Conservation (phyloP, 2,888 invertebrate species). For the Tromatobia lineatoria region DNA sequence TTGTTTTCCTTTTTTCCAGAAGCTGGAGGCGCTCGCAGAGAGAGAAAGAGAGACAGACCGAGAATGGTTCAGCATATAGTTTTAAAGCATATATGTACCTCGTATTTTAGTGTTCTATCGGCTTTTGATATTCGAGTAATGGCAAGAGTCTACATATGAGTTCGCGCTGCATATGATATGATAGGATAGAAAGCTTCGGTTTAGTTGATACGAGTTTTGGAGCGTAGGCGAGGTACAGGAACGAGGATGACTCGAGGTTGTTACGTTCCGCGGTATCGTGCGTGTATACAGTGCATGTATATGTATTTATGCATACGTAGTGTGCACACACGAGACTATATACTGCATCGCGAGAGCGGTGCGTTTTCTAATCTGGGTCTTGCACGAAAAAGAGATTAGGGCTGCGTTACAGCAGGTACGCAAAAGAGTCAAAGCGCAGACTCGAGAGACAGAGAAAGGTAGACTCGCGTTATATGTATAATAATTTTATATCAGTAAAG, state of each 20-base stretch:
- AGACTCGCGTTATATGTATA: slow-evolving; percentile 12
- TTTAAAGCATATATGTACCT: neutral
- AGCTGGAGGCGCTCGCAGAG: neutral
- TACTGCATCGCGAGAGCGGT: slow-evolving; percentile 58
- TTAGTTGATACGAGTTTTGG: slow-evolving; percentile 22
- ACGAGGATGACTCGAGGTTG: slow-evolving; percentile 46
- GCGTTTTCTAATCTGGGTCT: slow-evolving; percentile 46
- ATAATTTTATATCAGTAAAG: too few species aligned
- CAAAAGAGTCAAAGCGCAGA: too few species aligned
- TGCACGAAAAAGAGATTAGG: slow-evolving; percentile 66
- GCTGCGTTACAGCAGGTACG: slow-evolving; percentile 52
- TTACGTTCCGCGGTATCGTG: slow-evolving; percentile 46
- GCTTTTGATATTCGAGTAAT: slow-evolving; percentile 6
- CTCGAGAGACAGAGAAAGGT: too few species aligned
- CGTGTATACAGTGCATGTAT: neutral
- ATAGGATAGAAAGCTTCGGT: slow-evolving; percentile 28
- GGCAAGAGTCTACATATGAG: neutral
- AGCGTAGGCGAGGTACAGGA: slow-evolving; percentile 33
- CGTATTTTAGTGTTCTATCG: slow-evolving; percentile 9
- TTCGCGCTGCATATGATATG: neutral
- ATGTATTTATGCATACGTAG: neutral
- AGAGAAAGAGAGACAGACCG: neutral
- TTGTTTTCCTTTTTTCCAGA: slow-evolving; percentile 12
- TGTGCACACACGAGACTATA: slow-evolving; percentile 40
- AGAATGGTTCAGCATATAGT: neutral